A percentile compares a stretch with the other conserved stretches of the same genome.
Conservation (phyloP, 2,113 vertebrate species). For the Corapipo altera region DNA sequence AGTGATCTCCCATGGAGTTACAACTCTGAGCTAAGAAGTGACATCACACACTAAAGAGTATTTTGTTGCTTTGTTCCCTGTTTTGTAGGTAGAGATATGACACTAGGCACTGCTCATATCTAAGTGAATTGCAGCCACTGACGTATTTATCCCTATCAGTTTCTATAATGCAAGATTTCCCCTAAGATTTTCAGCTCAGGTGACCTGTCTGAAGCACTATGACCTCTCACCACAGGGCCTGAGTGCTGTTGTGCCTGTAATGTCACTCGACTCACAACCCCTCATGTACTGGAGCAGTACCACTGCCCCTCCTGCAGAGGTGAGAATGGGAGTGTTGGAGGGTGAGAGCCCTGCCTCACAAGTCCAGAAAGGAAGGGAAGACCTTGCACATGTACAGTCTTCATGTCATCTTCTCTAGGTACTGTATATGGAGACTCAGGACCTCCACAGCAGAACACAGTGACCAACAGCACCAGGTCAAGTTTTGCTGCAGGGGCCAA, state of each 20-base stretch:
- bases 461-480: rapidly evolving
- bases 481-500: neutral
- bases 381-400: neutral
- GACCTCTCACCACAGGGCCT: neutral
- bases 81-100: neutral
- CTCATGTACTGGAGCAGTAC: rapidly evolving
- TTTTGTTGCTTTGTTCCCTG: neutral
- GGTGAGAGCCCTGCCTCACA: neutral
- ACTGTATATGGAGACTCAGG: neutral
- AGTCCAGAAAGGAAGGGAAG: rapidly evolving
- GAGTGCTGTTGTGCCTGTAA: neutral
- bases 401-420: neutral
- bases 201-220: neutral
- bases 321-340: rapidly evolving
- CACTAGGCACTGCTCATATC: neutral
- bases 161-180: neutral
- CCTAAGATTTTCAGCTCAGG: neutral
- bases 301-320: neutral
- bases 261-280: neutral
- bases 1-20: neutral
- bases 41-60: neutral
- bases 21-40: neutral
- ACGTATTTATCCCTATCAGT: neutral
- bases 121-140: neutral
- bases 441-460: neutral